These are phyloP conservation scores for Epinephelus coioides DNA, from an alignment of 2,797 vertebrate species.

Conservation along the genomic window DNA sequence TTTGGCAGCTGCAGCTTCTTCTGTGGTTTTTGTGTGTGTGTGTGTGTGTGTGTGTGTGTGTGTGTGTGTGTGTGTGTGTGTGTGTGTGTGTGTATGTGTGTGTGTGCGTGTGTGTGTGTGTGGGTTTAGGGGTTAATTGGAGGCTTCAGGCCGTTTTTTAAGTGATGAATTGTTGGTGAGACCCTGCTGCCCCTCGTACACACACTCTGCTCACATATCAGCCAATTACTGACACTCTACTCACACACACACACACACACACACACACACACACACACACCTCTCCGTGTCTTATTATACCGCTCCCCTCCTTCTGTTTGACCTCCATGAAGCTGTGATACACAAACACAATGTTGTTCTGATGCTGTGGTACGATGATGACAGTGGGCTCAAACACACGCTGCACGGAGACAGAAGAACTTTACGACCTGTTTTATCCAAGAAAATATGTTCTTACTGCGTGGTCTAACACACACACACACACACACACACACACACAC, in stretches of 20 bases:
- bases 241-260: constrained; percentile 2
- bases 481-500: background rate
- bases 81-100: background rate
- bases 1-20: constrained; percentile 20
- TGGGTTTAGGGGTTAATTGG: constrained; percentile 66
- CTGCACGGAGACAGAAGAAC: background rate
- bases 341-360: background rate
- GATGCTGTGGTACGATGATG: too few relatives aligned
- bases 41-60: background rate
- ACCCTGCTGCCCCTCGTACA: constrained; percentile 19
- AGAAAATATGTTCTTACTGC: too few relatives aligned
- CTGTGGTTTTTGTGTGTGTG: constrained; percentile 10
- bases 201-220: constrained; percentile 57
- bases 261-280: too few relatives aligned
- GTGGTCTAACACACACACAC: background rate
- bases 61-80: constrained; percentile 17
- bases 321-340: constrained; percentile 1
- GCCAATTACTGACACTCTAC: constrained; percentile 43
- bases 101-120: background rate
- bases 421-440: too few relatives aligned
- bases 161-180: constrained; percentile 45
- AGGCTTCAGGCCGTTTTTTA: constrained; percentile 59
- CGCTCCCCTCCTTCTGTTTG: background rate
- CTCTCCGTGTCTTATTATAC: background rate
- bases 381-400: too few relatives aligned